Conservation (phyloP, 2,113 vertebrate genomes). For the Anarrhichthys ocellatus region DNA sequence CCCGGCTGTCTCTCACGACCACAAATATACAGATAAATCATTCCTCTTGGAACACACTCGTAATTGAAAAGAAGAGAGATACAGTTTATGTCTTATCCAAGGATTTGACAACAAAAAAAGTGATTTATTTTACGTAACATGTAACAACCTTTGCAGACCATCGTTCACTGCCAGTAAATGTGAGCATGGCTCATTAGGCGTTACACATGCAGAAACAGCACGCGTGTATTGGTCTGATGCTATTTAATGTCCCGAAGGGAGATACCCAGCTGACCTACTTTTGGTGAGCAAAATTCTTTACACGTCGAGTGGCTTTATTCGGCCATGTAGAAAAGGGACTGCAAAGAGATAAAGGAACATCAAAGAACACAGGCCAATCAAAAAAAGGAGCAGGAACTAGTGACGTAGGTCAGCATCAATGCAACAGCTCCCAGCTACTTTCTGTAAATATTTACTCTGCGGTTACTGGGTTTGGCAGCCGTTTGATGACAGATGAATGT, state of each 20-base stretch:
- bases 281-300: conserved; percentile 75
- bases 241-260: conserved; percentile 76
- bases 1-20: conserved; percentile 33
- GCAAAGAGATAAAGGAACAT: conserved; percentile 44
- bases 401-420: conserved; percentile 3
- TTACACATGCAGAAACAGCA: conserved; percentile 70
- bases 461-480: conserved; percentile 43
- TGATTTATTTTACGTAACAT: conserved; percentile 3
- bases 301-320: conserved; percentile 67
- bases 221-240: conserved; percentile 61
- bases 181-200: conserved; percentile 61
- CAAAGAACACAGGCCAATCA: conserved; percentile 13
- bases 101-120: neutral
- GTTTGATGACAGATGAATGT: conserved; percentile 38
- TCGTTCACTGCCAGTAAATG: conserved; percentile 18
- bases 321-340: conserved; percentile 30
- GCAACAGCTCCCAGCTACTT: conserved; percentile 10
- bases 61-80: conserved; percentile 6
- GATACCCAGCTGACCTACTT: conserved; percentile 84
- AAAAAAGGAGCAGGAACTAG: conserved; percentile 11
- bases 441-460: conserved; percentile 63
- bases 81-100: neutral
- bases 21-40: conserved; percentile 17
- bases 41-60: conserved; percentile 8
- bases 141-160: conserved; percentile 1